Base-by-base conservation (phyloP, 2,888 invertebrate species). In the Acanthoscelides obtectus region DNA sequence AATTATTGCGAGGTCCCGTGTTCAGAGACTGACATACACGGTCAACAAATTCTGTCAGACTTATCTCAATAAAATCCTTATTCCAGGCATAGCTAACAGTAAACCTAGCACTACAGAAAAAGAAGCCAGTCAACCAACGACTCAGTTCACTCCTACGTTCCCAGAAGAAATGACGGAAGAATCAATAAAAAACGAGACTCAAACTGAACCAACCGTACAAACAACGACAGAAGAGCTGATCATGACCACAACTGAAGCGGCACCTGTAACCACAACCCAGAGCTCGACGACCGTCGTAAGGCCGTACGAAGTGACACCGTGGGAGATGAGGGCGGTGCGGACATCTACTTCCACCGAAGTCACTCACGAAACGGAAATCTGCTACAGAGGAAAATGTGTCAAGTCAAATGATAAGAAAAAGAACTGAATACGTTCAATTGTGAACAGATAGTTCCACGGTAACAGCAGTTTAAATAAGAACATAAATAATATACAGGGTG, bases 311-410 rank as follows among this genome's bases (percentile, higher is more conserved):
- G 77, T 72, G 82, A 86, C 77, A 86, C 86, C 81, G 85, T 88
- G 87, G 87, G 87, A 83, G 86, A 89, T 76, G 85, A 87, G 17
- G 87, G 88, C 90, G 5, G 84, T 93, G 8, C 90, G 91, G 76
- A 95, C 94, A 0, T 93, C 94, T 0, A 93, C 92, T 80, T 93
- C 93, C 1, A 94, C 94, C 21, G 93, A 93, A 84, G 88, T 94
- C 66, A 93, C 94, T 19, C 92, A 94, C 78, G 94, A 95, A 88
- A 95, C 95, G 63, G 95, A 95, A 86, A 95, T 95, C 75, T 95
- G 95, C 82, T 95, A 93, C 84, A 90, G 93, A 82, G 95, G 95
- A 19, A 91, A 92, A 81, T 95, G 95, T 84, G 90, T 95, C 75
- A 94, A 94, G 86, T 86, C 87, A 27, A 81, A 79, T 70, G 81